Evolutionary conservation across 2,888 invertebrate species (phyloP), one percentile per base, ranked within the genome.

Genomic region (Leptinotarsa juncta): DNA sequence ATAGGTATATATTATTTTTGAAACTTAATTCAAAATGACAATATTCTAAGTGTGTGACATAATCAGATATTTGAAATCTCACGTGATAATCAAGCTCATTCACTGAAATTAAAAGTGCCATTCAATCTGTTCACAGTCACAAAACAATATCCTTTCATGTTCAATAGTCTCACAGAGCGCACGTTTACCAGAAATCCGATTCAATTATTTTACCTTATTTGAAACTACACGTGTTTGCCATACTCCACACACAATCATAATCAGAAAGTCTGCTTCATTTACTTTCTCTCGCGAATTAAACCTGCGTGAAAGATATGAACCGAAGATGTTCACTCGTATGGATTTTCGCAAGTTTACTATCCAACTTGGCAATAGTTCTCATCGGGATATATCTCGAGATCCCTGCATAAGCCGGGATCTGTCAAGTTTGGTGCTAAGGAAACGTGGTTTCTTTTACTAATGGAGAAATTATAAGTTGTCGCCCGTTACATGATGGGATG

Each of bases 291-390:
- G 78, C 80, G 83, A 81, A 84, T 82, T 85, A 86, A 87, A 87
- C 84, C 85, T 84, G 85, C 84, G 87, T 87, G 87, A 87, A 87
- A 87, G 86, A 87, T 86, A 85, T 81, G 82, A 84, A 85, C 84
- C 86, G 79, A 85, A 84, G 84, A 85, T 85, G 86, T 86, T 86
- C 85, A 85, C 85, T 85, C 83, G 84, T 84, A 85, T 85, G 85
- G 86, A 86, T 87, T 86, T 86, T 84, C 83, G 81, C 82, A 86
- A 86, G 85, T 71, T 86, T 86, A 68, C 85, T 84, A 85, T 85
- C 85, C 83, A 85, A 79, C 71, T 79, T 79, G 71, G 75, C 71
- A 73, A 80, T 85, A 85, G 82, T 82, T 82, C 80, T 82, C 83
- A 82, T 84, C 83, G 83, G 78, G 65, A 53, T 71, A 26, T 32